Conservation (phyloP, 2,797 vertebrate genomes). For the Esox masquinongy region DNA sequence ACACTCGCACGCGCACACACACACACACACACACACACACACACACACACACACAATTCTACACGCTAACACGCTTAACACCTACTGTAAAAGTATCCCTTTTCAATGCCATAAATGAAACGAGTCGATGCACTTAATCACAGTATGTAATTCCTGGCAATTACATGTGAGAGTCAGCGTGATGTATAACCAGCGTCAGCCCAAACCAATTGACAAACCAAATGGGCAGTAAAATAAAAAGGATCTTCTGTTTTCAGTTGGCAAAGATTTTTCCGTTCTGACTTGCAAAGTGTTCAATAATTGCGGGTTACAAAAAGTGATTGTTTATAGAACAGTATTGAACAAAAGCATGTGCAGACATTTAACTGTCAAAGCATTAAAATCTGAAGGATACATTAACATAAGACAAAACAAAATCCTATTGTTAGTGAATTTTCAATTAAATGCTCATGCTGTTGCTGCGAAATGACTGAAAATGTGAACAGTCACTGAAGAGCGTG, state of each 20-base stretch:
- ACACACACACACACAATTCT: background rate
- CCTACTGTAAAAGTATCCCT: background rate
- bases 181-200: background rate
- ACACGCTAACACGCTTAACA: too few species aligned
- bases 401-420: background rate
- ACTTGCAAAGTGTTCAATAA: background rate
- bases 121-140: background rate
- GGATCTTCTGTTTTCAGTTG: background rate
- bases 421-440: background rate
- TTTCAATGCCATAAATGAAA: background rate
- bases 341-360: background rate
- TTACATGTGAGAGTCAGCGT: background rate
- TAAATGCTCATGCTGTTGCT: background rate
- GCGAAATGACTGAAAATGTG: background rate
- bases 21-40: background rate
- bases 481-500: background rate
- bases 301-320: background rate
- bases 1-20: too few species aligned
- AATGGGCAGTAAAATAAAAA: background rate
- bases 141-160: background rate
- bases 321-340: background rate
- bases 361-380: background rate
- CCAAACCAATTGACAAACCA: background rate
- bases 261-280: background rate
- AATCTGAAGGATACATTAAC: slow-evolving; percentile 20